A percentile compares a stretch with the other conserved stretches of the same genome.
These are phyloP conservation scores for Romanogobio albipinnatus DNA, from an alignment of 2,113 vertebrate genomes.

Conservation along the genomic window DNA sequence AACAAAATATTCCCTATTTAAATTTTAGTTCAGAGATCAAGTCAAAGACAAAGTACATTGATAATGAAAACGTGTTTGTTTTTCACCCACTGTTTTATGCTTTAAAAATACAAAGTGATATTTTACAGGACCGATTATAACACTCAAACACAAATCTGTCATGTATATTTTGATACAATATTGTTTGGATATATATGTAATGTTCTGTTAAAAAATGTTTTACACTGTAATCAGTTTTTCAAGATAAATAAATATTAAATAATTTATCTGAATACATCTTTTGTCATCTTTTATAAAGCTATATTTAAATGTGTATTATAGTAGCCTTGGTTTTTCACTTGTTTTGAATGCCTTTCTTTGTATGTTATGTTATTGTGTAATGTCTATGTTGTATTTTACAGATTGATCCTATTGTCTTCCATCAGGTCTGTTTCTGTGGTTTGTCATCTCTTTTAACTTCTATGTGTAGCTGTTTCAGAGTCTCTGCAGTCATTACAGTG, in stretches of 20 bases:
- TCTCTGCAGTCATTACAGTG: constrained; percentile 58
- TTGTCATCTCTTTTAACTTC: neutral
- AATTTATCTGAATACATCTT: neutral
- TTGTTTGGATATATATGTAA: neutral
- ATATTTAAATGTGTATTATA: neutral
- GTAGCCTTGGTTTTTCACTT: neutral
- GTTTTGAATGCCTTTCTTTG: neutral
- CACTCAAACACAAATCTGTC: neutral
- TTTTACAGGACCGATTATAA: neutral
- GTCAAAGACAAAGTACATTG: neutral
- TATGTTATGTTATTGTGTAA: neutral
- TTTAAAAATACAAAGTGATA: neutral
- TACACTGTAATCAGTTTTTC: neutral
- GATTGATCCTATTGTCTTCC: neutral
- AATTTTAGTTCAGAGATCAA: neutral
- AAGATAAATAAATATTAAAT: neutral
- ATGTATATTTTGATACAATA: neutral
- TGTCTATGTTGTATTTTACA: neutral
- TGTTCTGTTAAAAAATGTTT: neutral
- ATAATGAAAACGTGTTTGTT: neutral
- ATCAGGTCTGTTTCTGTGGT: neutral
- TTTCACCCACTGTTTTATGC: neutral
- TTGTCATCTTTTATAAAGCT: neutral
- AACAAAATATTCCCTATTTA: neutral
- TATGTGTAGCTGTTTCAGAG: neutral